Base-by-base conservation (phyloP, 1,140 invertebrate genomes). In the Caenorhabditis brenneri region DNA sequence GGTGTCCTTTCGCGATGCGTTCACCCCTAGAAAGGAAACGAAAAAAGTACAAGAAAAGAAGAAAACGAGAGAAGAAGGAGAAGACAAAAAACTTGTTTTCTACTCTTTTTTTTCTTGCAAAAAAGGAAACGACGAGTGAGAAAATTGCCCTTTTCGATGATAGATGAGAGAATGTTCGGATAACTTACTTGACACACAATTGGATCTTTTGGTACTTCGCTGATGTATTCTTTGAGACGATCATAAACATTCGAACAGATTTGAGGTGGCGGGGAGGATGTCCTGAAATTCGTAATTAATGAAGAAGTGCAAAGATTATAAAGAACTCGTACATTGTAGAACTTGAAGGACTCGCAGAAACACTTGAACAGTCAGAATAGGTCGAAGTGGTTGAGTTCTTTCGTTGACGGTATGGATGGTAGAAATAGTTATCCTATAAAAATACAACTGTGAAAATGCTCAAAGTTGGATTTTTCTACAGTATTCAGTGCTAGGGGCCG, bases 81-180 rank as follows among this genome's bases (percentile, higher is more conserved):
- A 0, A 46, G 27, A 22, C 7, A 15, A 74, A 69, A 74, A 74
- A 74, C 65, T 24, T 5, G 65, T 74, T 74, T n/a, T n/a, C n/a
- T n/a, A n/a, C n/a, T n/a, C n/a, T n/a, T n/a, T 65, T 16, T 10
- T 36, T 39, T 74, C 65, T 74, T 74, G 36, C 33, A 74, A 22
- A 74, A 24, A 39, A 65, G 22, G 27, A 65, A 65, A 65, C 16
- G 16, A 65, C 19, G n/a, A n/a, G n/a, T 74, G 33, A 42, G 65
- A 74, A 24, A 74, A 74, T 74, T 74, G 65, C 65, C 65, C 65
- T 74, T 74, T 74, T 74, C 36, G n/a, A 74, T 42, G 36, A 74
- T 74, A 74, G 12, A 42, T 39, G 65, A 74, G 53, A 29, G 9
- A 55, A 74, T 15, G 16, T 12, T 22, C 33, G 10, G 16, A 16